Base-by-base conservation (phyloP, 2,113 vertebrate genomes). In the Miniopterus natalensis region DNA sequence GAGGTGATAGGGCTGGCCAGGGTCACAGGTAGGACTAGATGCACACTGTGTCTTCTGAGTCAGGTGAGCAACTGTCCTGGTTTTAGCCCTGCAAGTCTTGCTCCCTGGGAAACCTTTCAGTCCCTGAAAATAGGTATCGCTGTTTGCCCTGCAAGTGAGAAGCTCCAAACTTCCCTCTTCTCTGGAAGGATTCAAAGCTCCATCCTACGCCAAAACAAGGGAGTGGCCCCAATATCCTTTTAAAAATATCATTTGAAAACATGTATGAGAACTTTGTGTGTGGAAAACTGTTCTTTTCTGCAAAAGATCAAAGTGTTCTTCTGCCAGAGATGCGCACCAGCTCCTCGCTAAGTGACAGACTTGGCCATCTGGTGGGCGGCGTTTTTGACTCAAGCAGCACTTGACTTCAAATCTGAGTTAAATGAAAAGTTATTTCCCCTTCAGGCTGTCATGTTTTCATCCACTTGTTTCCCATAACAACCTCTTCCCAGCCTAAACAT, bases 91-190 rank as follows among this genome's bases (percentile, higher is more conserved):
- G 45, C 14, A 61, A 51, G 13, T 42, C 29, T 53, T 61, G 8
- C 0, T 0, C 51, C 53, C 40, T 12, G 8, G 40, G 51, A 71
- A 68, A 75, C 0, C 9, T 31, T 31, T 87, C 36, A 68, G 5
- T 49, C 25, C 18, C 57, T 31, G 29, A n/a, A 73, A 61, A 70
- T 0, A 3, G 6, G 55, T 4, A 15, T 2, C 1, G 3, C 5
- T 18, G 5, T 20, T 36, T 88, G 55, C 40, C 55, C 59, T 81
- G 57, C 23, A 45, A 51, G 27, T 18, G 42, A 79, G 70, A 73
- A 59, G 8, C 17, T 11, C 57, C 17, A 13, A 65, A 36, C 51
- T 2, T 36, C 36, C 53, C 6, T 51, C 18, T 49, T 45, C 11
- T 3, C 1, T 1, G 2, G 40, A 59, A 70, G 8, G 12, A n/a